phyloP scores from a whole-genome alignment of 1,140 invertebrate species.

The Pygmarrhopalites habei region DNA sequence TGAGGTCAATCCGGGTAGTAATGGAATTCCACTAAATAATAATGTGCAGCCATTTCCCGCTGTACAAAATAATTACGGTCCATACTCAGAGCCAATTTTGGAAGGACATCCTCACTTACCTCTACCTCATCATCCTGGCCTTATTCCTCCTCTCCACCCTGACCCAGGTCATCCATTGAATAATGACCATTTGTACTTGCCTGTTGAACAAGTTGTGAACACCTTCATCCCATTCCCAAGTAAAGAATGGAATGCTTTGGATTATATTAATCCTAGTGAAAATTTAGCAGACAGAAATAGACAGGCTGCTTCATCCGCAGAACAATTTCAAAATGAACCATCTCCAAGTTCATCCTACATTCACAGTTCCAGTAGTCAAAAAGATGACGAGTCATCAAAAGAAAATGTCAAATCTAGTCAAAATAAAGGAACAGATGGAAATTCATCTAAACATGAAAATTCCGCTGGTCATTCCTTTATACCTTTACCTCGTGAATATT shows the following conservation, averaged over 20 bases:
- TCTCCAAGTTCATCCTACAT: neutral
- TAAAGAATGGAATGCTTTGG: slow-evolving; percentile 6
- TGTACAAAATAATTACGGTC: neutral
- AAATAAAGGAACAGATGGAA: neutral
- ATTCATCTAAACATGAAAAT: neutral
- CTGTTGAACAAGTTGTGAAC: neutral
- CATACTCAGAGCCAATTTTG: neutral
- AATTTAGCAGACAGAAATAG: neutral
- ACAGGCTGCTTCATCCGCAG: neutral
- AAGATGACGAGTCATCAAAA: too few relatives aligned
- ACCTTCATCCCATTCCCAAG: slow-evolving; percentile 4
- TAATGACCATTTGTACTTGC: neutral
- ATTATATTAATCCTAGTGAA: slow-evolving; percentile 7
- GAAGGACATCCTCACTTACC: too few relatives aligned
- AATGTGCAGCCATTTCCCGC: too few relatives aligned
- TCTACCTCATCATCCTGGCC: neutral
- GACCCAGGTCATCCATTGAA: neutral
- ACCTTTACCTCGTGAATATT: neutral
- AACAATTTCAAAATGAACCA: neutral
- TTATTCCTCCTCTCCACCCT: neutral
- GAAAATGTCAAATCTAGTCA: too few relatives aligned
- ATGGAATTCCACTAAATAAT: too few relatives aligned
- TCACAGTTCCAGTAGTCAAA: neutral
- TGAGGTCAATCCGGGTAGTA: too few relatives aligned
- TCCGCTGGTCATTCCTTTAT: neutral